Percentiles rank a stretch among this genome's conserved stretches.
phyloP scores from a whole-genome alignment of 2,797 vertebrate genomes.

The Dendrocincla fuliginosa region DNA sequence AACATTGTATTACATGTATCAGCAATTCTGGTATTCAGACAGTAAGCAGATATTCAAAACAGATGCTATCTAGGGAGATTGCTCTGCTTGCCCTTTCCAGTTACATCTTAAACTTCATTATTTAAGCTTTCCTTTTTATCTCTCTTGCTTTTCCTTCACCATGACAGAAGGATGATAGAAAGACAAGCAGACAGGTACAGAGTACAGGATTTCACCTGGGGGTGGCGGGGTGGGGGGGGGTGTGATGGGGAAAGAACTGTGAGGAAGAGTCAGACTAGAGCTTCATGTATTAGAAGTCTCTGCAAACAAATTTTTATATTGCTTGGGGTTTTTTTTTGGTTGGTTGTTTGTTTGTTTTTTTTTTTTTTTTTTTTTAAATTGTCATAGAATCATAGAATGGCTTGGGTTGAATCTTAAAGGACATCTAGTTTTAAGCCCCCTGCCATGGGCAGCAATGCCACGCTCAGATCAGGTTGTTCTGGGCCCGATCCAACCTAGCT shows the following conservation, averaged over 20 bases:
- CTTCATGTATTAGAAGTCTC: background rate
- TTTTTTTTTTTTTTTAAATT: background rate
- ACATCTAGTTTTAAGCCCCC: background rate
- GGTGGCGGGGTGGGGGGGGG: too few species aligned
- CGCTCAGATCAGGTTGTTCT: background rate
- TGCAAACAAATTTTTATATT: background rate
- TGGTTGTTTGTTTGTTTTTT: too few species aligned
- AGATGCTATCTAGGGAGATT: background rate
- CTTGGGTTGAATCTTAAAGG: background rate
- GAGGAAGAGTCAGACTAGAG: background rate
- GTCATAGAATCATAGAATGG: background rate
- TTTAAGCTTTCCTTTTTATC: background rate
- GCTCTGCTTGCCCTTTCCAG: background rate
- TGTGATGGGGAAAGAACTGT: background rate
- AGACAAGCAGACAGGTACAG: background rate
- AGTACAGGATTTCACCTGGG: background rate
- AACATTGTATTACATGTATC: background rate
- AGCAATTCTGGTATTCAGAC: background rate
- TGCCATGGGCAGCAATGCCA: background rate
- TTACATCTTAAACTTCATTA: background rate
- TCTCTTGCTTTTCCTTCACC: background rate
- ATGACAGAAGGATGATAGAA: background rate
- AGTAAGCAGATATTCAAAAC: background rate
- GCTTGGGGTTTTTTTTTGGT: too few species aligned
- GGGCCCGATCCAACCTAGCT: background rate